A percentile compares a stretch with the other conserved stretches of the same genome.
phyloP scores from a whole-genome alignment of 2,888 invertebrate species.

The Lacanobia wlatinum region DNA sequence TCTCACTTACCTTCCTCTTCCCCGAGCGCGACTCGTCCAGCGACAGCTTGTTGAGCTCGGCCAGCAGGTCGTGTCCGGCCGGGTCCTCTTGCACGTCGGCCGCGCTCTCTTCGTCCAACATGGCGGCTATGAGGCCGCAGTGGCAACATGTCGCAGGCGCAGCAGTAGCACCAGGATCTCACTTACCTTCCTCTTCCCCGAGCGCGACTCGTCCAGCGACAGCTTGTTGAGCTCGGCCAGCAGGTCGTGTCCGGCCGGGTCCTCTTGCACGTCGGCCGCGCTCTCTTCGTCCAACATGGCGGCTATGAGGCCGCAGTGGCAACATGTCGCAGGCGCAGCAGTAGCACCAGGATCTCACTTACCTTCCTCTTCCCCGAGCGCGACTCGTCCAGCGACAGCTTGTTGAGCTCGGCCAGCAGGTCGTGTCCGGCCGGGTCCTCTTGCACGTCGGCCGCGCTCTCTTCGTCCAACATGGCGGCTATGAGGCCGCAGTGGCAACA shows the following conservation, averaged over 20 bases:
- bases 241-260: neutral
- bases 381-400: constrained; percentile 78
- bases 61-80: constrained; percentile 70
- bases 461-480: no score
- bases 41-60: constrained; percentile 91
- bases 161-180: constrained; percentile 95
- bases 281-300: no score
- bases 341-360: constrained; percentile 93
- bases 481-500: constrained; percentile 82
- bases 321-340: constrained; percentile 96
- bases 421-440: neutral
- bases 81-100: neutral
- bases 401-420: constrained; percentile 91
- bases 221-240: constrained; percentile 92
- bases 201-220: constrained; percentile 52
- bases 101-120: no score
- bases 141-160: constrained; percentile 95
- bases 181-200: no score
- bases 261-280: neutral
- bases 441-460: neutral
- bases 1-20: constrained; percentile 79
- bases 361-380: no score
- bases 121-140: no score
- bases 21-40: no score
- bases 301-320: constrained; percentile 71